Conservation (phyloP, 2,797 vertebrate species). For the Coreius guichenoti region DNA sequence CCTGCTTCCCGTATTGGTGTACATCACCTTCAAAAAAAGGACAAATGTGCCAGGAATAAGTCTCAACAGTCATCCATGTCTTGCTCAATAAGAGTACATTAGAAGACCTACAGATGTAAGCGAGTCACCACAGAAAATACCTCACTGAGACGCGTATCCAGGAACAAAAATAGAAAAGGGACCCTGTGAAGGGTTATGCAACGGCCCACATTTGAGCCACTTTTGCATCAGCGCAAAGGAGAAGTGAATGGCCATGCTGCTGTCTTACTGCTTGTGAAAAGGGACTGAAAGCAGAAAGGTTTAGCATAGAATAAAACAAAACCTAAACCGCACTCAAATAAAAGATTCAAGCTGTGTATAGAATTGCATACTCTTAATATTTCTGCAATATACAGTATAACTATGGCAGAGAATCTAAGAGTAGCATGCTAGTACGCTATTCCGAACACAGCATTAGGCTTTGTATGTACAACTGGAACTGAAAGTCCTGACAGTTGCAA, state of each 20-base stretch:
- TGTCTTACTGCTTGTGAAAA: constrained; percentile 12
- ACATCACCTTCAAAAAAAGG: constrained; percentile 82
- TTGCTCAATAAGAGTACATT: constrained; percentile 91
- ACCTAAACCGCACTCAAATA: background rate
- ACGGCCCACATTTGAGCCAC: constrained; percentile 97
- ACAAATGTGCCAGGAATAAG: constrained; percentile 78
- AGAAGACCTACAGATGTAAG: constrained; percentile 99
- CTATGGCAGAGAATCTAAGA: background rate
- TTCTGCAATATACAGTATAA: background rate
- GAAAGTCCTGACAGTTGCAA: background rate
- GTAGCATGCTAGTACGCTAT: background rate
- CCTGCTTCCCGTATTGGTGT: constrained; percentile 79
- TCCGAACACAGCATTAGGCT: background rate
- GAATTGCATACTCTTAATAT: background rate
- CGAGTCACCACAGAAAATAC: constrained; percentile 99
- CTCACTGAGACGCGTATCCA: constrained; percentile 99
- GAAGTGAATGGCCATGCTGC: constrained; percentile 23
- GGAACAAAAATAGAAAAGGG: constrained; percentile 99
- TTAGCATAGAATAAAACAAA: background rate
- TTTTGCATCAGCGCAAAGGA: constrained; percentile 73
- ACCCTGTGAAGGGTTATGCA: constrained; percentile 98
- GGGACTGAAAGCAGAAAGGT: background rate
- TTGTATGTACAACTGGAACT: background rate
- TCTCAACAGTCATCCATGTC: constrained; percentile 94
- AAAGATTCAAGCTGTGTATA: background rate